phyloP scores from a whole-genome alignment of 2,888 invertebrate genomes.

The Pterostichus madidus region DNA sequence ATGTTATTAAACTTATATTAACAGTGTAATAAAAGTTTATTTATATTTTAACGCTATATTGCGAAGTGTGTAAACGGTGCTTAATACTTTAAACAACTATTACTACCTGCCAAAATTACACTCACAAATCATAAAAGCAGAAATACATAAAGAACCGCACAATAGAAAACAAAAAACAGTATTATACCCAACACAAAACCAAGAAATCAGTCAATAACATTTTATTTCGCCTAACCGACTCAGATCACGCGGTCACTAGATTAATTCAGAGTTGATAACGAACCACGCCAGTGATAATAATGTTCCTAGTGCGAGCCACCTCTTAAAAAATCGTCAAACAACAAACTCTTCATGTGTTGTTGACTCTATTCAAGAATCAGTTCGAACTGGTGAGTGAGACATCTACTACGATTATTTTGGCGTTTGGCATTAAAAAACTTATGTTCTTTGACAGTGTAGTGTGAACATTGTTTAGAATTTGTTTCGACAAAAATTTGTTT shows the following conservation, averaged over 20 bases:
- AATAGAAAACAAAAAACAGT: neutral
- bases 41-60: no score
- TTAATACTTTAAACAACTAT: no score
- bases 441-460: neutral
- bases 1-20: no score
- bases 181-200: neutral
- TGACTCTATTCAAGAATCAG: conserved; percentile 4
- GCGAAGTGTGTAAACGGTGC: no score
- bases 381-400: conserved; percentile 11
- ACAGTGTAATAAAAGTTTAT: neutral
- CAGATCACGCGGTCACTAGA: neutral
- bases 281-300: conserved; percentile 9
- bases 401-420: neutral
- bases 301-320: conserved; percentile 23
- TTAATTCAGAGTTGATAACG: conserved; percentile 17
- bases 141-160: neutral
- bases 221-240: neutral
- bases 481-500: neutral
- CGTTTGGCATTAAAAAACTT: neutral
- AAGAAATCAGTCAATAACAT: conserved; percentile 28
- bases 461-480: neutral
- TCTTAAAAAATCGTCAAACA: neutral
- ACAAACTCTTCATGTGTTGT: neutral
- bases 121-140: neutral
- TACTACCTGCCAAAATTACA: neutral